phyloP scores from a whole-genome alignment of 1,140 invertebrate genomes.

The Drosophila pruinosa region DNA sequence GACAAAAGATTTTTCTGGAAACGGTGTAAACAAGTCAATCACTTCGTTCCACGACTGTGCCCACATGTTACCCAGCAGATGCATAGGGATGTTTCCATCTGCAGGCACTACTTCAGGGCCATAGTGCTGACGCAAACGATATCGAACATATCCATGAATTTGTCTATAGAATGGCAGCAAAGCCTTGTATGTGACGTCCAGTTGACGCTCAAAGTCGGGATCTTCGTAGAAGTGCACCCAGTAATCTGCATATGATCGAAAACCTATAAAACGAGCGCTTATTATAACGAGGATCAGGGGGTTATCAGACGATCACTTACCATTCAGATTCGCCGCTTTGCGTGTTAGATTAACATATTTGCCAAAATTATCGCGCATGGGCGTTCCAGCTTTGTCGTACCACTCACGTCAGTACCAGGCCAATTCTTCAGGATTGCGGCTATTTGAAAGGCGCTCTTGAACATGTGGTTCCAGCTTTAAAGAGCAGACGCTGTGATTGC shows the following conservation, averaged over 20 bases:
- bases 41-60: conserved; percentile 90
- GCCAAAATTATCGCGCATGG: conserved; percentile 87
- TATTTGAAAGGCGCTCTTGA: conserved; percentile 86
- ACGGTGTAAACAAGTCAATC: conserved; percentile 88
- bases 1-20: conserved; percentile 85
- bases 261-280: conserved; percentile 35
- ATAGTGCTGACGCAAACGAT: conserved; percentile 84
- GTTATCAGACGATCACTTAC: conserved; percentile 85
- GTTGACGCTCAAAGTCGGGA: conserved; percentile 82
- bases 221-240: conserved; percentile 86
- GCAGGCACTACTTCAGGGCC: conserved; percentile 73
- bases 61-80: conserved; percentile 87
- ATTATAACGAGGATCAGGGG: conserved; percentile 1
- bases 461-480: conserved; percentile 92
- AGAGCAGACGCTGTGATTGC: conserved; percentile 88
- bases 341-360: conserved; percentile 90
- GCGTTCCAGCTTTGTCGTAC: conserved; percentile 88
- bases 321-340: conserved; percentile 89
- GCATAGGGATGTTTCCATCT: conserved; percentile 81
- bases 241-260: conserved; percentile 79
- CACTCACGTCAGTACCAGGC: conserved; percentile 90
- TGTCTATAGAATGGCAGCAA: conserved; percentile 86
- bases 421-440: conserved; percentile 89
- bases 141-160: conserved; percentile 86
- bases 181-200: conserved; percentile 84